Base-by-base conservation (phyloP, 2,888 invertebrate genomes). In the Calameuta pallipes region DNA sequence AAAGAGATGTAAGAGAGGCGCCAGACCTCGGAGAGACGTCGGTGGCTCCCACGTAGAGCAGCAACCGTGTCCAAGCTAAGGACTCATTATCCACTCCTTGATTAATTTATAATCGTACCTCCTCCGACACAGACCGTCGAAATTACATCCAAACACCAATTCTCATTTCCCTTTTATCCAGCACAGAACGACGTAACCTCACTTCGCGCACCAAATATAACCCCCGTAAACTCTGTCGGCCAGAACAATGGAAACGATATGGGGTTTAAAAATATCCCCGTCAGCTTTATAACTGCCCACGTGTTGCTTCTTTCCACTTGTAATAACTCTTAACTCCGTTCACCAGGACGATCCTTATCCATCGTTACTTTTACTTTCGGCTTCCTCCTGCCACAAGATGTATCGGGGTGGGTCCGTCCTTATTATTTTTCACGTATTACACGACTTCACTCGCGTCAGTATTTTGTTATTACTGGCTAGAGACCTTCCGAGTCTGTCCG, bases 11-110 rank as follows among this genome's bases (percentile, higher is more conserved):
- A 33, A 71, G 34, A 78, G 75, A 82, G 85, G 85, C 85, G 84
- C 85, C 82, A 84, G 84, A 83, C 84, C 76, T 79, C 81, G 81
- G 78, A 78, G 82, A 84, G 83, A 85, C 84, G 77, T 71, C 73
- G 9, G 23, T 80, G 79, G 83, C 84, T 88, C 88, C 88, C 89
- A 88, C 88, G 89, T 86, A 81, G 84, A 74, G 84, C 88, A 86
- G 81, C 77, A 80, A 88, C 86, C 89, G 88, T 89, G 85, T 89
- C 83, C 81, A 69, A 35, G 73, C 34, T 76, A 73, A 79, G 69
- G 31, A 35, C 73, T 77, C 74, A 74, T 77, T 36, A 36, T 69
- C 68, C 69, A 36, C 36, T 69, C 41, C 75, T 78, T 78, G 71
- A 35, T 75, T 78, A 75, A 78, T 75, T 75, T 71, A n/a, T 69